A percentile compares a stretch with the other conserved stretches of the same genome.
Conservation (phyloP, 2,888 invertebrate species). For the Anagyrus pseudococci region DNA sequence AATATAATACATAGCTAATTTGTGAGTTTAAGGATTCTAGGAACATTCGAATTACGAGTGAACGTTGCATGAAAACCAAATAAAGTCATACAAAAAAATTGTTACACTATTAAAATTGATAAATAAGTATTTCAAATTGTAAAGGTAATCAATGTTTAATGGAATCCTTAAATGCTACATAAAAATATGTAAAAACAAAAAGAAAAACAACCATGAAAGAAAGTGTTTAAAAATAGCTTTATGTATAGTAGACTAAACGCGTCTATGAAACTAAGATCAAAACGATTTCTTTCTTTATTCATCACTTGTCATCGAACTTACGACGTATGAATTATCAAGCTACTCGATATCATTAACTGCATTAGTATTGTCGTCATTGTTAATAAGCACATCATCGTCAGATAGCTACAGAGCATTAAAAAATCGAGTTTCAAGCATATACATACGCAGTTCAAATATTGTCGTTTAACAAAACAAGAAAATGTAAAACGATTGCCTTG, state of each 20-base stretch:
- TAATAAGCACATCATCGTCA: slow-evolving; percentile 30
- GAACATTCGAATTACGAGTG: slow-evolving; percentile 16
- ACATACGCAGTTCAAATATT: slow-evolving; percentile 32
- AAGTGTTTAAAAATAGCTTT: slow-evolving; percentile 39
- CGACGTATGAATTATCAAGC: slow-evolving; percentile 20
- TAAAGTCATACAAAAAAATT: slow-evolving; percentile 35
- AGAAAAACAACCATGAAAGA: slow-evolving; percentile 35
- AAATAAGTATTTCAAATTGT: slow-evolving; percentile 26
- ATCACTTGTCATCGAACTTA: slow-evolving; percentile 15
- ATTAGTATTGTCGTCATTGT: slow-evolving; percentile 31
- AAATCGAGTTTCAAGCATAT: slow-evolving; percentile 18
- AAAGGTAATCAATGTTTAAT: slow-evolving; percentile 19
- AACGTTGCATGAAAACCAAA: slow-evolving; percentile 3
- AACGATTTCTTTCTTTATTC: slow-evolving; percentile 29
- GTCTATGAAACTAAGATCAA: slow-evolving; percentile 30
- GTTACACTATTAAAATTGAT: slow-evolving; percentile 30
- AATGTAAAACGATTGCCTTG: slow-evolving; percentile 36
- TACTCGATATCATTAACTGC: slow-evolving; percentile 30
- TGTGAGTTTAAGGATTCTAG: slow-evolving; percentile 29
- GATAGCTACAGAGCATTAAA: slow-evolving; percentile 24
- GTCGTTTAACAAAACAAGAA: slow-evolving; percentile 20
- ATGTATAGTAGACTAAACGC: slow-evolving; percentile 33
- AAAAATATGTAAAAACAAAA: slow-evolving; percentile 32
- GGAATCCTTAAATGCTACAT: slow-evolving; percentile 29
- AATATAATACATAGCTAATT: slow-evolving; percentile 20